Base-by-base conservation (phyloP, 2,797 vertebrate species). In the Coregonus ussuriensis region DNA sequence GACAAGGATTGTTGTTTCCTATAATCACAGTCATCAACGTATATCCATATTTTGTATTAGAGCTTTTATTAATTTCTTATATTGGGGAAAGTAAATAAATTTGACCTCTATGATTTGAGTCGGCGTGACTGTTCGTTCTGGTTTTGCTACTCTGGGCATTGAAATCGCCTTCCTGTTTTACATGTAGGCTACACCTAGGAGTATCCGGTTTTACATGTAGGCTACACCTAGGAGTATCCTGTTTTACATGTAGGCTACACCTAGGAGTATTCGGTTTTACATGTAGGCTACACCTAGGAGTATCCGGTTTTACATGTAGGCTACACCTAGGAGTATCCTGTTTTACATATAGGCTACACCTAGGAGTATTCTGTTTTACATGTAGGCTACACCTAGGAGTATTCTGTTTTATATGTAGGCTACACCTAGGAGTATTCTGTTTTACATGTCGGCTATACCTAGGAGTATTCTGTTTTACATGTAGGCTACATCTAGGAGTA, bases 11-110 rank as follows among this genome's bases (percentile, higher is more conserved):
- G 11, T 66, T 84, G 81, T 86, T 85, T 71, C 78, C 82, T 82
- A 65, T 79, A 82, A 78, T 56, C 83, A 76, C 82, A 53, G 54
- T 78, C 51, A 52, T 79, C 81, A 16, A 78, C 72, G 82, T 84
- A 84, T 81, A 33, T 70, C 82, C 79, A 62, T 83, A 76, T 77
- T 90, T 82, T 88, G 83, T 88, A 87, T 87, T 86, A 85, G 82
- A 89, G 74, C 68, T 84, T 89, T 87, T 81, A 73, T 81, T 78
- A 75, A 84, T 89, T 91, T 90, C 82, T 89, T 86, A 84, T 87
- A 83, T 78, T 84, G 83, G 82, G 76, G 78, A 88, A 78, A 87
- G 71, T 65, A 71, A 62, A 71, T 72, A 77, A 72, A 65, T 52
- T 41, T 72, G n/a, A 72, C 33, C 37, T 67, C 71, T 63, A 41